phyloP scores from a whole-genome alignment of 2,888 invertebrate species.

The Ophion ellenae region DNA sequence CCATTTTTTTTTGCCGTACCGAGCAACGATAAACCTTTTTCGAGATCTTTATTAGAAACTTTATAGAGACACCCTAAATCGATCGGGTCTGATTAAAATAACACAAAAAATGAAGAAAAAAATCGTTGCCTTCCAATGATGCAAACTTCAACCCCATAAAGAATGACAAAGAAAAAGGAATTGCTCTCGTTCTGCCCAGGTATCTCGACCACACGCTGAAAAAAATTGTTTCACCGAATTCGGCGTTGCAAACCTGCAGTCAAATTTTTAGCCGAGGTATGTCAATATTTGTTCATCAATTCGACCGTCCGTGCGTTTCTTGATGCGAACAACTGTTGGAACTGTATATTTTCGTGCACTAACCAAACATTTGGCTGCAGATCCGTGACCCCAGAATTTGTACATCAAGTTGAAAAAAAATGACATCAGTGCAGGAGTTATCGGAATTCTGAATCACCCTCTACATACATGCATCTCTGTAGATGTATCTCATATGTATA shows the following conservation, averaged over 20 bases:
- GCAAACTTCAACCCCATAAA: too few relatives aligned
- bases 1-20: too few relatives aligned
- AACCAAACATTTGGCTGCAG: neutral
- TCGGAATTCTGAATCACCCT: neutral
- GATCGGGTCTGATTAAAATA: too few relatives aligned
- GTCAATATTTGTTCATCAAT: neutral
- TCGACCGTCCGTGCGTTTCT: neutral
- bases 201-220: too few relatives aligned
- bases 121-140: too few relatives aligned
- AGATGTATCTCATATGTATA: neutral
- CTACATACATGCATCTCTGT: neutral
- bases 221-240: neutral
- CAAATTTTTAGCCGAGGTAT: neutral
- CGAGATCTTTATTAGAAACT: too few relatives aligned
- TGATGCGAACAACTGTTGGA: neutral
- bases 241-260: neutral
- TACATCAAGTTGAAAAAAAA: conserved; percentile 66
- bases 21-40: too few relatives aligned
- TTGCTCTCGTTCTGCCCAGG: too few relatives aligned
- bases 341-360: neutral
- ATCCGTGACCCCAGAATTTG: neutral
- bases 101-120: too few relatives aligned
- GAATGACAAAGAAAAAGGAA: too few relatives aligned
- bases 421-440: neutral
- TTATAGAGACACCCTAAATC: too few relatives aligned